Conservation (phyloP, 2,888 invertebrate genomes). For the Prosapia bicincta region DNA sequence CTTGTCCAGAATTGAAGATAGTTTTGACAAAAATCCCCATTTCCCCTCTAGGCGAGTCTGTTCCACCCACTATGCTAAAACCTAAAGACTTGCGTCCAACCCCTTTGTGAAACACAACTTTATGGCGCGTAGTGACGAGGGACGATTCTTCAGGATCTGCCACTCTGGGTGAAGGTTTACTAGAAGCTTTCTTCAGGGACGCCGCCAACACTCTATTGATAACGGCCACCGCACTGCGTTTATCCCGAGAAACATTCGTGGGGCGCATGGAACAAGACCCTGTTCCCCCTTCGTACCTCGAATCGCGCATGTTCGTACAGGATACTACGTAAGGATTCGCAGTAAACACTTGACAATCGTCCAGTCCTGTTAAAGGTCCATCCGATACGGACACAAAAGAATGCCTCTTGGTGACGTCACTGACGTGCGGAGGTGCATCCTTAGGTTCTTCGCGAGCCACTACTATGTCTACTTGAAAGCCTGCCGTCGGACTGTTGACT, state of each 20-base stretch:
- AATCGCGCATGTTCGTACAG: not conserved
- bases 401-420: not conserved
- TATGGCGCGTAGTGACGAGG: slow-evolving; percentile 45
- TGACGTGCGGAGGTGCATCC: not conserved
- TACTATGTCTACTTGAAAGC: slow-evolving; percentile 43
- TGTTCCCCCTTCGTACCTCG: not conserved
- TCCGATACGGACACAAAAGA: not conserved
- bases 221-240: slow-evolving; percentile 30
- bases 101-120: slow-evolving; percentile 74
- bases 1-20: slow-evolving; percentile 77
- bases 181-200: slow-evolving; percentile 16
- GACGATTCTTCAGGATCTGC: not conserved
- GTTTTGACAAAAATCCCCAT: slow-evolving; percentile 85
- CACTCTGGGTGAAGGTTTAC: not conserved
- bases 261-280: not conserved
- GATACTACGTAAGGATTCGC: slow-evolving; percentile 18
- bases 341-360: slow-evolving; percentile 8
- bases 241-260: slow-evolving; percentile 9
- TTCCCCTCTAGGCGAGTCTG: slow-evolving; percentile 79
- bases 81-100: slow-evolving; percentile 79
- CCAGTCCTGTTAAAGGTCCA: not conserved
- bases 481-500: slow-evolving; percentile 32
- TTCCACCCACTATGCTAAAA: slow-evolving; percentile 86
- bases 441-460: slow-evolving; percentile 37
- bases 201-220: slow-evolving; percentile 33